Evolutionary conservation across 2,113 vertebrate genomes (phyloP).

Genomic region (Synodontis membranacea): DNA sequence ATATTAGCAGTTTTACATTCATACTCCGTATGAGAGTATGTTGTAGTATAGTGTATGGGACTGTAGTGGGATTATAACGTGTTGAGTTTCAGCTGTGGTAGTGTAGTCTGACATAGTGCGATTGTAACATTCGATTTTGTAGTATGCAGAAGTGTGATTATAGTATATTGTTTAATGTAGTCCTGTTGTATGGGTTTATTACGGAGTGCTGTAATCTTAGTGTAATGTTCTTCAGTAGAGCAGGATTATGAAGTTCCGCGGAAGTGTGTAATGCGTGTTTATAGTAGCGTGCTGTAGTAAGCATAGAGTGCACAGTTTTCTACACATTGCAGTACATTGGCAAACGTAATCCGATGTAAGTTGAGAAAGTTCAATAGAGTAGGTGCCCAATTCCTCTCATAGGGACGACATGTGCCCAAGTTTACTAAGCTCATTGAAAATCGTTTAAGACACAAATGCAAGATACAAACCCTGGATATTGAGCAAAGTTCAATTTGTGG

Average conservation of each 20-base stretch:
- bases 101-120: too few species aligned
- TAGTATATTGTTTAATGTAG: neutral
- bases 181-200: neutral
- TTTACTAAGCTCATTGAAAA: neutral
- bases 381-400: neutral
- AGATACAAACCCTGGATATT: neutral
- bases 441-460: neutral
- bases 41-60: too few species aligned
- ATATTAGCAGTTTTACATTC: too few species aligned
- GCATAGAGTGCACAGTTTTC: neutral
- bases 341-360: neutral
- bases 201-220: neutral
- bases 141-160: neutral
- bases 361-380: neutral
- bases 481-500: conserved; percentile 11
- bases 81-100: too few species aligned
- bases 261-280: neutral
- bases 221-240: neutral
- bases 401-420: neutral
- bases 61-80: too few species aligned
- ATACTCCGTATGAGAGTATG: too few species aligned
- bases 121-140: too few species aligned
- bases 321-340: neutral
- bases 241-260: neutral
- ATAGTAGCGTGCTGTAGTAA: neutral